phyloP scores from a whole-genome alignment of 1,140 invertebrate genomes.

The Thaumatotibia leucotreta region DNA sequence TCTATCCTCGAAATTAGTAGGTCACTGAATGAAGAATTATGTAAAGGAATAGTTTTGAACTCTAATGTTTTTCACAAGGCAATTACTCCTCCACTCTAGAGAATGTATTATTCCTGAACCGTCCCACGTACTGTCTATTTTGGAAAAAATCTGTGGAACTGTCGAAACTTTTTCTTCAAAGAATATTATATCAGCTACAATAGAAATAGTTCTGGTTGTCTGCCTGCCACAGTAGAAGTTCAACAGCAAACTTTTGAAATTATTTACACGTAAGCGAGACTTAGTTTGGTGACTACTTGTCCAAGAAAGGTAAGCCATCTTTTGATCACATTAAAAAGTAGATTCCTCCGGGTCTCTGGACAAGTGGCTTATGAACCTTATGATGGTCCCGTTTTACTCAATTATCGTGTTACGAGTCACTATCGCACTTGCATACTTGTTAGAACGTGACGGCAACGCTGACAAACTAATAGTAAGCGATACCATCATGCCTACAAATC shows the following conservation, averaged over 20 bases:
- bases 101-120: neutral
- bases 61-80: neutral
- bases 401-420: no score
- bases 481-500: no score
- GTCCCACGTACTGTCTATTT: neutral
- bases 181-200: constrained; percentile 1
- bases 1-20: neutral
- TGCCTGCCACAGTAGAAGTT: neutral
- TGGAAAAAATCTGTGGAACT: neutral
- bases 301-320: no score
- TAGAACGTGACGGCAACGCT: no score
- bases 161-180: neutral
- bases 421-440: no score
- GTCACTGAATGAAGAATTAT: neutral
- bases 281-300: no score
- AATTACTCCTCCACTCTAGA: neutral
- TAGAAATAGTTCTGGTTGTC: constrained; percentile 1
- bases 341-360: no score
- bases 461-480: no score
- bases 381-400: no score
- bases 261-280: no score
- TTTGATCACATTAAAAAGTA: no score
- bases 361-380: no score
- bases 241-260: neutral
- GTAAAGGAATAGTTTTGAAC: neutral